Evolutionary conservation across 2,888 invertebrate genomes (phyloP).

Genomic region (Ichneumoninae sp.): DNA sequence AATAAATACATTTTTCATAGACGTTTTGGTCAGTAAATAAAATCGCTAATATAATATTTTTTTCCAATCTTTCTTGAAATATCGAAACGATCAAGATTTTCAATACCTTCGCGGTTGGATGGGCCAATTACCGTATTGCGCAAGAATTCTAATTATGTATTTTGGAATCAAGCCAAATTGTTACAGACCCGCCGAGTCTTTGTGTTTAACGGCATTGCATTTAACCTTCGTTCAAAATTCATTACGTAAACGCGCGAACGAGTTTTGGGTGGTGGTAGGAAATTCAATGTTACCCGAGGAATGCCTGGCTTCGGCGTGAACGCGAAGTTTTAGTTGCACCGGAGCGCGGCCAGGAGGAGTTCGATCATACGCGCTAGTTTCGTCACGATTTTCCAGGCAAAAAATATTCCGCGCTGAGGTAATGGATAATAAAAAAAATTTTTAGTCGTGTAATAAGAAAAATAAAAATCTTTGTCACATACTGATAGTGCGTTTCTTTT

Average conservation of each 20-base stretch:
- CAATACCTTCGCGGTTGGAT: slow-evolving; percentile 70
- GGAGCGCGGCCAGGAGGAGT: slow-evolving; percentile 23
- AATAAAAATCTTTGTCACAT: not conserved
- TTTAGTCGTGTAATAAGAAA: too few species aligned
- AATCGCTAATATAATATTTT: not conserved
- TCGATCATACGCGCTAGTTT: not conserved
- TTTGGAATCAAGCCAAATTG: slow-evolving; percentile 81
- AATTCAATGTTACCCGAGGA: slow-evolving; percentile 39
- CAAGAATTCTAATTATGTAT: slow-evolving; percentile 79
- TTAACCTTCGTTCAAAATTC: slow-evolving; percentile 64
- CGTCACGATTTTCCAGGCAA: not conserved
- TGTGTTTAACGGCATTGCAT: slow-evolving; percentile 69
- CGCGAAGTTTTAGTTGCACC: slow-evolving; percentile 53
- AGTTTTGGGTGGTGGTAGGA: slow-evolving; percentile 45
- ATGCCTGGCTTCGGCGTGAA: slow-evolving; percentile 49
- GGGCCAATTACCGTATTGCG: slow-evolving; percentile 74
- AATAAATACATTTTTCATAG: slow-evolving; percentile 5
- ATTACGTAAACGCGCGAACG: slow-evolving; percentile 62
- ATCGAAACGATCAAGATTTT: slow-evolving; percentile 17
- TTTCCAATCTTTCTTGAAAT: slow-evolving; percentile 51
- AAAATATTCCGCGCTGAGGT: not conserved
- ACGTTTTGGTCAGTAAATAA: not conserved
- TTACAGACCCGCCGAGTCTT: slow-evolving; percentile 74
- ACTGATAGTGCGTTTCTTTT: not conserved
- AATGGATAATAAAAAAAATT: not conserved